Base-by-base conservation (phyloP, 2,797 vertebrate genomes). In the Phoebastria nigripes region DNA sequence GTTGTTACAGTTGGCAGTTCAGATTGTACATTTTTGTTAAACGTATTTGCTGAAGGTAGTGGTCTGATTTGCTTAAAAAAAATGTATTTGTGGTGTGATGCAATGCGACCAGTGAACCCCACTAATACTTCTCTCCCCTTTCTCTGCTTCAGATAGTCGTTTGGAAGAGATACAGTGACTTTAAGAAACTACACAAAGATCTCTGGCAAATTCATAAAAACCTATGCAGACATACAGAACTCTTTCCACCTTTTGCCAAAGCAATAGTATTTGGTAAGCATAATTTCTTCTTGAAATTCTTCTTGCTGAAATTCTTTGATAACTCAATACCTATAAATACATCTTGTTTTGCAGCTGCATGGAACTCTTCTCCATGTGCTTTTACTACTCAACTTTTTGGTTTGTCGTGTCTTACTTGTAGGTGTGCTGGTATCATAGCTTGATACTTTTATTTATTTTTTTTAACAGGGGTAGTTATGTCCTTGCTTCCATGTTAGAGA, bases 131-230 rank as follows among this genome's bases (percentile, higher is more conserved):
- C 28, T 93, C 29, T 54, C 52, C 89, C 44, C n/a, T 94, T 91
- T 96, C 39, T 97, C 63, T 93, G 58, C 85, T 97, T 74, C 97
- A 99, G 99, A 99, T 99, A 98, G 98, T 99, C 0, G 99, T 99
- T 63, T 99, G 99, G 99, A 99, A 99, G 98, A 98, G 99, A 95
- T 99, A 99, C 97, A 99, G 99, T 94, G 99, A 99, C 97, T 99
- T 99, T 97, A 98, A 99, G 97, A 99, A 99, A 97, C 98, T 99
- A 70, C 99, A 99, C 94, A 99, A 98, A 97, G 99, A 99, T 96
- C 98, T 99, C 87, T 99, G 98, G 99, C 99, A 99, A 96, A 99
- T 99, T 96, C 99, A 99, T 98, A 99, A 98, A 97, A 98, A 98
- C 97, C 98, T 99, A 28, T 99, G 98, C 96, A 98, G 98, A 62